phyloP scores from a whole-genome alignment of 2,888 invertebrate genomes.

The Drosophila siamana region DNA sequence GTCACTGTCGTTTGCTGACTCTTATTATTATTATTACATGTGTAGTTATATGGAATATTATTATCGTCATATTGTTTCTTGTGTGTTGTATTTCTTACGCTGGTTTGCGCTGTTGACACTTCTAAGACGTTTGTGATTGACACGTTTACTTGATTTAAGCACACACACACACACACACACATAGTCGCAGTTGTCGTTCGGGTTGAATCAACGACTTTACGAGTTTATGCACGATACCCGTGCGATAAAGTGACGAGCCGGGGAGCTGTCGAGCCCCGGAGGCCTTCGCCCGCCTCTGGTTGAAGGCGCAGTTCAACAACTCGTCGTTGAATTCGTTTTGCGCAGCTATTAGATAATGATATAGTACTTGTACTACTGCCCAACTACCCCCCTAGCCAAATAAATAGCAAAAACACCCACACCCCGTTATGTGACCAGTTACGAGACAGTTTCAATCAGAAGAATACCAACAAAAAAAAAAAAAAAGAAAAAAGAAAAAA shows the following conservation, averaged over 20 bases:
- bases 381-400: background rate
- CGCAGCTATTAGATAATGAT: constrained; percentile 50
- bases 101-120: constrained; percentile 50
- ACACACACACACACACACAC: constrained; percentile 13
- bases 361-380: constrained; percentile 6
- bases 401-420: background rate
- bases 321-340: constrained; percentile 53
- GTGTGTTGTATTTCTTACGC: constrained; percentile 9
- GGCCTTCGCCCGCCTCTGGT: constrained; percentile 47
- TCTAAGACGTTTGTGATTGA: constrained; percentile 59
- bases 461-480: background rate
- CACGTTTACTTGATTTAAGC: constrained; percentile 62
- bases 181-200: constrained; percentile 3
- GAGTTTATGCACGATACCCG: constrained; percentile 46
- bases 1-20: constrained; percentile 4
- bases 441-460: background rate
- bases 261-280: constrained; percentile 15
- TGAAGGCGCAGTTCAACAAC: constrained; percentile 57
- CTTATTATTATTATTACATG: constrained; percentile 26
- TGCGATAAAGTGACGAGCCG: constrained; percentile 43
- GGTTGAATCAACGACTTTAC: constrained; percentile 43
- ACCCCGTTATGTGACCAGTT: constrained; percentile 7
- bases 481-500: no score
- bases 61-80: constrained; percentile 44
- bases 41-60: constrained; percentile 20